Evolutionary conservation across 2,888 invertebrate species (phyloP), one percentile per base, ranked within the genome.

Genomic region (Megastigmus dorsalis): DNA sequence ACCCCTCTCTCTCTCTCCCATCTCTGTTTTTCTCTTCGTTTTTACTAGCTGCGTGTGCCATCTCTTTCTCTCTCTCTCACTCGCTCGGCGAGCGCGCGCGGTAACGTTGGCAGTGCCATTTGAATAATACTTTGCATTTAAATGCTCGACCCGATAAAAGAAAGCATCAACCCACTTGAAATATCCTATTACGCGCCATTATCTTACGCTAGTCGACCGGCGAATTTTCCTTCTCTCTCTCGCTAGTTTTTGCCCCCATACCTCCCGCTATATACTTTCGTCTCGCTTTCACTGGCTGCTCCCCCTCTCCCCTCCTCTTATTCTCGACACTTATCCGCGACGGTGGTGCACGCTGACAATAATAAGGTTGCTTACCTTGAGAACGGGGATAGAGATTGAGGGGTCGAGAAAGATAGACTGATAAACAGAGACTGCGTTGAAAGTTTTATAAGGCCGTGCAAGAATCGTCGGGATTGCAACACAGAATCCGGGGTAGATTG

Each of bases 81-180:
- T 28, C 23, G 55, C 18, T 41, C 33, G 41, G 23, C 28, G 69
- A 62, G 70, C 33, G 59, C 26, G 20, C 13, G 18, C 36, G 55
- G 54, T 18, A 50, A 28, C 62, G 38, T 36, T 26, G 75, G 68
- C 77, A 76, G 78, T 79, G 80, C 80, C 78, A 85, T 86, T 86
- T 86, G 85, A 86, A 86, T 86, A 86, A 86, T 86, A 85, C 86
- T 86, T 86, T 85, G 86, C 85, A 86, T 86, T 86, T 84, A 86
- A 86, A 86, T 85, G 85, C 82, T 79, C 78, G 72, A 76, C 76
- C 79, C 84, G 84, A 86, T 86, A 85, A 86, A 85, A 85, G 85
- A 86, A 86, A 85, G 82, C 83, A 82, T 81, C 80, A 79, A 76
- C 77, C 83, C 82, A 83, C 84, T 85, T 84, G 84, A 85, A 85